Conservation (phyloP, 2,888 invertebrate species). For the Eutolmus rufibarbis region DNA sequence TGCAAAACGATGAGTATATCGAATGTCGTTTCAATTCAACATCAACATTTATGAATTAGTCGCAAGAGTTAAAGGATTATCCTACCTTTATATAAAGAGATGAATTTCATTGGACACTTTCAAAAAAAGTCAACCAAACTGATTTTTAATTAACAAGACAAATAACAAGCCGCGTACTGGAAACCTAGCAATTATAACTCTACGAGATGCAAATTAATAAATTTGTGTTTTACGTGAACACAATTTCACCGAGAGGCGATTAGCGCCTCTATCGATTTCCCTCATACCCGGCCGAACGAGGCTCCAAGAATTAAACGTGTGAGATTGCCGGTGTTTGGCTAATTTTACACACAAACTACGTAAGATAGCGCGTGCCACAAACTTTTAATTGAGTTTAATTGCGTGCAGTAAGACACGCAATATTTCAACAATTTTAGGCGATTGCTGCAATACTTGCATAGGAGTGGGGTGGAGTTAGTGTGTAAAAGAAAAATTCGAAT, state of each 20-base stretch:
- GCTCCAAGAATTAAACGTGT: not conserved
- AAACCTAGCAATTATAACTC: not conserved
- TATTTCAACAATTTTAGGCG: not conserved
- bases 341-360: not conserved
- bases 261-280: not conserved
- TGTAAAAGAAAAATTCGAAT: not conserved
- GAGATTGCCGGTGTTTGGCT: not conserved
- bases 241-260: not conserved
- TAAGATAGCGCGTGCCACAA: not conserved
- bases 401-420: not conserved
- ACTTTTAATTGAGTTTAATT: constrained; percentile 18
- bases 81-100: not conserved
- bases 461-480: not conserved
- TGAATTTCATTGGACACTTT: not conserved
- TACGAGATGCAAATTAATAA: not conserved
- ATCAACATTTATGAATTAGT: too few species aligned
- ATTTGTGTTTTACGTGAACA: not conserved
- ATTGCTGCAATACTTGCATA: not conserved
- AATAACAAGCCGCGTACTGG: not conserved
- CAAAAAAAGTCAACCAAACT: not conserved
- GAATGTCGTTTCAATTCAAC: too few species aligned
- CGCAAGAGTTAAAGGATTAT: too few species aligned
- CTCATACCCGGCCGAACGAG: not conserved
- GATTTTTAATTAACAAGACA: not conserved
- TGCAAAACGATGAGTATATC: too few species aligned